A percentile compares a stretch with the other conserved stretches of the same genome.
These are phyloP conservation scores for Rana temporaria DNA, from an alignment of 2,113 vertebrate species.

Conservation along the genomic window DNA sequence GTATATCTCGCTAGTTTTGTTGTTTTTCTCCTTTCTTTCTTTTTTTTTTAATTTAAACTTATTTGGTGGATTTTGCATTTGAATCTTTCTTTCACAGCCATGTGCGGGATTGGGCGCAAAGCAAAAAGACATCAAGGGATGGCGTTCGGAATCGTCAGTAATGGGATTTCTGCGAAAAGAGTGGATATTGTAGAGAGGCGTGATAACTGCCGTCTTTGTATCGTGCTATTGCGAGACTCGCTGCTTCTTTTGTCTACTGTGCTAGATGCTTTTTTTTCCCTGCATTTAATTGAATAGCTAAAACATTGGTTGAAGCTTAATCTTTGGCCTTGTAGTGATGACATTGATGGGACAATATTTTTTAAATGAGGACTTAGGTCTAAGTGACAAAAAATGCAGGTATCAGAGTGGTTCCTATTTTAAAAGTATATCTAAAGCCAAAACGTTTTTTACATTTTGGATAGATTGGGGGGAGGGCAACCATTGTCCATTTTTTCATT, in stretches of 20 bases:
- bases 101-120: neutral
- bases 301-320: neutral
- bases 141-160: neutral
- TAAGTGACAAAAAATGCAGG: no score
- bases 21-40: conserved; percentile 14
- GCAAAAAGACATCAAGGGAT: conserved; percentile 35
- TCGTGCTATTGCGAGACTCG: neutral
- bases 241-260: neutral
- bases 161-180: conserved; percentile 16
- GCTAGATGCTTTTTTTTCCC: neutral
- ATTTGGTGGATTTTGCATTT: conserved; percentile 39
- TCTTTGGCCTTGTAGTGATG: neutral
- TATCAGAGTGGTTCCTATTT: no score
- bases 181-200: neutral
- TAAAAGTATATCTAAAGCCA: no score
- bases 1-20: conserved; percentile 25
- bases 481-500: no score
- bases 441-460: no score
- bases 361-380: no score
- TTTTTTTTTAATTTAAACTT: conserved; percentile 16
- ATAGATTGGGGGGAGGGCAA: no score
- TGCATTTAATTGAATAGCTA: neutral
- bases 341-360: no score
- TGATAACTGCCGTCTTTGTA: conserved; percentile 7
- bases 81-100: conserved; percentile 11